These are phyloP conservation scores for Melanotaenia parkinsoni DNA, from an alignment of 2,797 vertebrate species.

Conservation along the genomic window DNA sequence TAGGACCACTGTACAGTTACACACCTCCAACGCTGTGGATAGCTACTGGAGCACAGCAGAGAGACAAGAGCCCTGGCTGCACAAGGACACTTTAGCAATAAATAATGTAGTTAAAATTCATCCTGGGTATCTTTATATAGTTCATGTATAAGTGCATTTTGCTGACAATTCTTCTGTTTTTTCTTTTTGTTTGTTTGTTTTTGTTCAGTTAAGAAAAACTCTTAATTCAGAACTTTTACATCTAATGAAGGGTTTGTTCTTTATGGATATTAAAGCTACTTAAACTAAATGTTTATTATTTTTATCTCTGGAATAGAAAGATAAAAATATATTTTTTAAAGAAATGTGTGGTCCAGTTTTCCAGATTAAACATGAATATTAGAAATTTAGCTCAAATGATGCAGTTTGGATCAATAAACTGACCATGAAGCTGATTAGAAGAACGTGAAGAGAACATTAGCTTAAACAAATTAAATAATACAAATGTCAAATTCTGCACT, in stretches of 20 bases:
- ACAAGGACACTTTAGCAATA: too few relatives aligned
- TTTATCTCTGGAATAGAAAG: too few relatives aligned
- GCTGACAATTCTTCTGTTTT: too few relatives aligned
- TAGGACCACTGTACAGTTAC: background rate
- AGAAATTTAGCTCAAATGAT: background rate
- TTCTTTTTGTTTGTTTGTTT: too few relatives aligned
- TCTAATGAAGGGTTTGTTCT: too few relatives aligned
- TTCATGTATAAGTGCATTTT: background rate
- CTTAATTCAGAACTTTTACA: too few relatives aligned
- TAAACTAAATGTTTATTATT: too few relatives aligned
- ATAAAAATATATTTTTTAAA: too few relatives aligned
- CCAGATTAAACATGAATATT: background rate
- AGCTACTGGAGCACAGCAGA: too few relatives aligned
- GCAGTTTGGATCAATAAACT: background rate
- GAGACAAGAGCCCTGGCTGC: background rate
- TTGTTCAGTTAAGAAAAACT: too few relatives aligned
- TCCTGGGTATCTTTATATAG: background rate
- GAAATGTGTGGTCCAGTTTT: too few relatives aligned
- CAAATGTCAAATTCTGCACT: background rate
- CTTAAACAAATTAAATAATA: conserved; percentile 2
- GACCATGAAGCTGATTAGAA: background rate
- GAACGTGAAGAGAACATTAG: background rate
- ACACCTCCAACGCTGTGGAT: background rate
- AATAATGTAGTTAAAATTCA: background rate
- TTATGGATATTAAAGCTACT: too few relatives aligned